Evolutionary conservation across 2,888 invertebrate genomes (phyloP).

Genomic region (Harpalus rubripes): DNA sequence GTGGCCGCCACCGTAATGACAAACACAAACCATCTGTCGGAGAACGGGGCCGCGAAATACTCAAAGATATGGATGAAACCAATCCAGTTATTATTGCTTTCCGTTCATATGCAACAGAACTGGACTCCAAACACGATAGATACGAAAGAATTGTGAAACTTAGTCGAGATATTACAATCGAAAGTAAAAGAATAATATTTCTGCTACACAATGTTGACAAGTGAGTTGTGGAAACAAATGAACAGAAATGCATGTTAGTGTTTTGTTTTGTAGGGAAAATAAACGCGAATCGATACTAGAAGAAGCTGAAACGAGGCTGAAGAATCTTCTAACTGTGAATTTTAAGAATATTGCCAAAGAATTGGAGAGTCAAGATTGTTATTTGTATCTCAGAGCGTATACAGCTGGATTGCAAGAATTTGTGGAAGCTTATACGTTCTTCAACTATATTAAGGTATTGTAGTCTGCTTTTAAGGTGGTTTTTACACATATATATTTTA

Average conservation of each 20-base stretch:
- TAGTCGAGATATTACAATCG: conserved; percentile 91
- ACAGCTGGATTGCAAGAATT: conserved; percentile 88
- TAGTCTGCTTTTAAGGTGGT: neutral
- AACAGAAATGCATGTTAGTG: neutral
- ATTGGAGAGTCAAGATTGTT: conserved; percentile 85
- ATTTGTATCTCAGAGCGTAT: conserved; percentile 84
- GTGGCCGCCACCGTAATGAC: conserved; percentile 41
- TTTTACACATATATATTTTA: too few relatives aligned
- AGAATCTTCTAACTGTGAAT: conserved; percentile 81
- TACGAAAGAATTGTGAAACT: conserved; percentile 90
- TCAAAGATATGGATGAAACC: conserved; percentile 77
- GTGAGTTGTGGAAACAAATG: conserved; percentile 18
- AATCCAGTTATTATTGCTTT: conserved; percentile 82
- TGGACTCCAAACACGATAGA: conserved; percentile 90
- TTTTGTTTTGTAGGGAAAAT: conserved; percentile 76
- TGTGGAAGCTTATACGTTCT: conserved; percentile 90
- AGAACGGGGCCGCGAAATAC: conserved; percentile 76
- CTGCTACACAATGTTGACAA: conserved; percentile 86
- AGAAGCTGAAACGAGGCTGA: conserved; percentile 85
- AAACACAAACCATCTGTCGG: conserved; percentile 73
- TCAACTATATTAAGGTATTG: conserved; percentile 81
- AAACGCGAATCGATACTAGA: conserved; percentile 79
- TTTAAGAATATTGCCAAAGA: conserved; percentile 87
- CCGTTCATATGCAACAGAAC: conserved; percentile 81
- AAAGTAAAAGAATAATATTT: conserved; percentile 94